A percentile compares a stretch with the other conserved stretches of the same genome.
Evolutionary conservation across 1,140 invertebrate genomes (phyloP).

Genomic region (Manduca sexta): DNA sequence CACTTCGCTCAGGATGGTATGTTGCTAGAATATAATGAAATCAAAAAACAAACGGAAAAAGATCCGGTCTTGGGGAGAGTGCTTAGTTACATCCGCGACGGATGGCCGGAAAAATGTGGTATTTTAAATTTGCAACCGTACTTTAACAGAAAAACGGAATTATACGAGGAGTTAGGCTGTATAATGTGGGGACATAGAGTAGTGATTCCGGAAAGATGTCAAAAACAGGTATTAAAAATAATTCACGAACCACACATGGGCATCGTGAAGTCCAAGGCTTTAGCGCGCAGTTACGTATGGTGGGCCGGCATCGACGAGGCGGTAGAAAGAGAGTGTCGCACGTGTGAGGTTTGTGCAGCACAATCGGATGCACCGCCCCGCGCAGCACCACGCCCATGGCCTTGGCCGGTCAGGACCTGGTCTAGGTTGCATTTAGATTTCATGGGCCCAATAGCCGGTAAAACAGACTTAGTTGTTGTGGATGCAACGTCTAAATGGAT

Average conservation of each 20-base stretch:
- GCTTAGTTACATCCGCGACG: slow-evolving; percentile 8
- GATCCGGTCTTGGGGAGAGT: slow-evolving; percentile 4
- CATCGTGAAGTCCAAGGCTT: slow-evolving; percentile 39
- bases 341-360: slow-evolving; percentile 8
- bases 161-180: slow-evolving; percentile 17
- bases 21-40: slow-evolving; percentile 24
- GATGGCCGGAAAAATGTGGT: slow-evolving; percentile 10
- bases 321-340: slow-evolving; percentile 5
- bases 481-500: slow-evolving; percentile 12
- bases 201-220: slow-evolving; percentile 10
- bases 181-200: slow-evolving; percentile 16
- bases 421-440: slow-evolving; percentile 11
- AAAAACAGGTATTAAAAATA: slow-evolving; percentile 3
- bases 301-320: no score
- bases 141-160: slow-evolving; percentile 14
- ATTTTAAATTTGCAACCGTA: slow-evolving; percentile 4
- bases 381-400: background rate
- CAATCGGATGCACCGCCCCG: slow-evolving; percentile 4
- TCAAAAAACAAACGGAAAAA: slow-evolving; percentile 5
- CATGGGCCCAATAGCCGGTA: slow-evolving; percentile 7
- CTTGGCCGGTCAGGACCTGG: slow-evolving; percentile 3
- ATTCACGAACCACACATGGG: slow-evolving; percentile 33
- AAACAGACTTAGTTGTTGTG: slow-evolving; percentile 9
- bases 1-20: slow-evolving; percentile 12
- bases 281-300: slow-evolving; percentile 43